phyloP scores from a whole-genome alignment of 2,888 invertebrate genomes.

The Lasioglossum zephyrum region DNA sequence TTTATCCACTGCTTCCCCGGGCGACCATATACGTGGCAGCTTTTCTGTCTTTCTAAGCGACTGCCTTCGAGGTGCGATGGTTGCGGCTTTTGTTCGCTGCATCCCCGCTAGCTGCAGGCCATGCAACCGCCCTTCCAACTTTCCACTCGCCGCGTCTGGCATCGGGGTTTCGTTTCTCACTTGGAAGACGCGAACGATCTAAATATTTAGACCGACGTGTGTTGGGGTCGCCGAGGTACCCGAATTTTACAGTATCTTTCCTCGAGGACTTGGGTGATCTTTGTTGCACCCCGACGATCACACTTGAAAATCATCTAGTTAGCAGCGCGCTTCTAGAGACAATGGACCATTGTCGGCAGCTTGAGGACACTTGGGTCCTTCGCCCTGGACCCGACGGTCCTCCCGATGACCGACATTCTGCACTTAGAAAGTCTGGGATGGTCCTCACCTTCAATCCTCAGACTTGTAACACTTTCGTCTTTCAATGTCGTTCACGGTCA shows the following conservation, averaged over 20 bases:
- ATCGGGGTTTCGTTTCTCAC: conserved; percentile 46
- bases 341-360: not conserved
- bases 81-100: conserved; percentile 65
- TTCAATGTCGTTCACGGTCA: no score
- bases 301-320: not conserved
- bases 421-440: not conserved
- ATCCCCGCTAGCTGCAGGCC: conserved; percentile 39
- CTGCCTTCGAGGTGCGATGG: conserved; percentile 62
- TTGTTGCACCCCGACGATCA: not conserved
- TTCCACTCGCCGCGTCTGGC: conserved; percentile 29
- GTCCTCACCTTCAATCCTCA: no score
- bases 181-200: conserved; percentile 48
- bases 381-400: not conserved
- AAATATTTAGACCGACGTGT: conserved; percentile 56
- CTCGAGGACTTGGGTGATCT: not conserved
- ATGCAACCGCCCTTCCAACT: conserved; percentile 42
- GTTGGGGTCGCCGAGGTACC: not conserved
- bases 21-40: conserved; percentile 9
- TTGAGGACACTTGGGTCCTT: not conserved
- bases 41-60: conserved; percentile 50
- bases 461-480: no score
- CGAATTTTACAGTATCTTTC: not conserved
- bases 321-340: not conserved
- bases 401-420: not conserved
- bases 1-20: not conserved